These are phyloP conservation scores for Psettodes erumei DNA, from an alignment of 2,113 vertebrate genomes.

Conservation along the genomic window DNA sequence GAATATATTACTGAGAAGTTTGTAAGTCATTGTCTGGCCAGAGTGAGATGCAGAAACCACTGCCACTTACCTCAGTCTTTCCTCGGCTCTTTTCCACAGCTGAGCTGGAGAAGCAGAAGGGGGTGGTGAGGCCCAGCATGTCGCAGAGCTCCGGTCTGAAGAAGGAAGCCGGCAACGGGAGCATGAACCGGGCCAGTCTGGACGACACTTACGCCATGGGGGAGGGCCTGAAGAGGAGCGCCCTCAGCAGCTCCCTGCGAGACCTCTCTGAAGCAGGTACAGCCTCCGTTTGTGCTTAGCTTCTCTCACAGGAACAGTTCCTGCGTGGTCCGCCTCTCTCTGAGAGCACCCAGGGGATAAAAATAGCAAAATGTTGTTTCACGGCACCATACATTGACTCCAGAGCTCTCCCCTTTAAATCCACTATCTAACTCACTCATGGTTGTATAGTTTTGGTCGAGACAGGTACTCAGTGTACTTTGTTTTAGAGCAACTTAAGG, in stretches of 20 bases:
- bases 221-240: constrained; percentile 96
- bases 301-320: not conserved
- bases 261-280: constrained; percentile 97
- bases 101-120: constrained; percentile 98
- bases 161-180: constrained; percentile 91
- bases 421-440: constrained; percentile 43
- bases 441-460: constrained; percentile 56
- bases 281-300: constrained; percentile 39
- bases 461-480: constrained; percentile 13
- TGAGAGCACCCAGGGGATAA: constrained; percentile 55
- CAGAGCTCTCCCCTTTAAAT: constrained; percentile 48
- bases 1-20: constrained; percentile 3
- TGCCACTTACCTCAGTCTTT: constrained; percentile 46
- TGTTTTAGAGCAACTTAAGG: constrained; percentile 10
- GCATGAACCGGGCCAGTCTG: constrained; percentile 91
- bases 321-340: constrained; percentile 45
- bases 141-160: constrained; percentile 95
- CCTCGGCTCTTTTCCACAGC: constrained; percentile 80
- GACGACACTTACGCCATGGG: constrained; percentile 95
- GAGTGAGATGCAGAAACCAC: constrained; percentile 18
- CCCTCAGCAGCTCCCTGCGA: constrained; percentile 95
- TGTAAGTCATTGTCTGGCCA: not conserved
- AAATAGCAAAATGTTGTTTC: constrained; percentile 77
- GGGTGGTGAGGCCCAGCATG: constrained; percentile 93
- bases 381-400: constrained; percentile 61